Evolutionary conservation across 2,797 vertebrate species (phyloP).

Genomic region (Sphenodon punctatus): DNA sequence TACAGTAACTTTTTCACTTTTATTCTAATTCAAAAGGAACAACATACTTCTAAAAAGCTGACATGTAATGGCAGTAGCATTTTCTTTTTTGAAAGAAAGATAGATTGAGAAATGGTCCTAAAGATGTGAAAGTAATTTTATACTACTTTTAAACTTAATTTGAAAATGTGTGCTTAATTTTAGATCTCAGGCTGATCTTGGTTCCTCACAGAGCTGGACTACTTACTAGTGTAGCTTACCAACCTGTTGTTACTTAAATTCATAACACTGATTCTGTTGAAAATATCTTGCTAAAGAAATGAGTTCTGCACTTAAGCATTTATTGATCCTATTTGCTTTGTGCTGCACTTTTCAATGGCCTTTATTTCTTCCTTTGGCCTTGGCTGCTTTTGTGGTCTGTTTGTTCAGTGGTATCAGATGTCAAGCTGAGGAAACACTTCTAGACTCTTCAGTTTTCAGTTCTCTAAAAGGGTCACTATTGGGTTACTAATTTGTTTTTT

Average conservation of each 20-base stretch:
- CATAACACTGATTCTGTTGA: not conserved
- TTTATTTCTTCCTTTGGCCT: not conserved
- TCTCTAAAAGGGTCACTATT: not conserved
- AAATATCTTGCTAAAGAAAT: not conserved
- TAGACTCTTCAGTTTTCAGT: not conserved
- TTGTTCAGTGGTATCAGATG: not conserved
- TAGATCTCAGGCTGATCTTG: not conserved
- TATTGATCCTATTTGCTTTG: not conserved
- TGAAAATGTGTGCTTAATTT: not conserved
- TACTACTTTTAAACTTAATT: not conserved
- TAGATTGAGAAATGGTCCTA: not conserved
- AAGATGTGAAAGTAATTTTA: not conserved
- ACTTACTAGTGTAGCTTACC: constrained; percentile 16
- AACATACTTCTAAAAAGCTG: not conserved
- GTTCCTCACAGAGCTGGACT: constrained; percentile 1
- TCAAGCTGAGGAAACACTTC: not conserved
- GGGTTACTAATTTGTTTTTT: rapidly evolving
- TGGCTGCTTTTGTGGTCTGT: not conserved
- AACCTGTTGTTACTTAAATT: not conserved
- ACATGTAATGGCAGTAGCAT: not conserved
- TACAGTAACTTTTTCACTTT: not conserved
- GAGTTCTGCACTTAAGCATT: not conserved
- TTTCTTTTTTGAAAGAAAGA: not conserved
- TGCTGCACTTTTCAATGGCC: not conserved
- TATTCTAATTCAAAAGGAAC: not conserved